Conservation (phyloP, 2,888 invertebrate species). For the Apodemia hepburni region DNA sequence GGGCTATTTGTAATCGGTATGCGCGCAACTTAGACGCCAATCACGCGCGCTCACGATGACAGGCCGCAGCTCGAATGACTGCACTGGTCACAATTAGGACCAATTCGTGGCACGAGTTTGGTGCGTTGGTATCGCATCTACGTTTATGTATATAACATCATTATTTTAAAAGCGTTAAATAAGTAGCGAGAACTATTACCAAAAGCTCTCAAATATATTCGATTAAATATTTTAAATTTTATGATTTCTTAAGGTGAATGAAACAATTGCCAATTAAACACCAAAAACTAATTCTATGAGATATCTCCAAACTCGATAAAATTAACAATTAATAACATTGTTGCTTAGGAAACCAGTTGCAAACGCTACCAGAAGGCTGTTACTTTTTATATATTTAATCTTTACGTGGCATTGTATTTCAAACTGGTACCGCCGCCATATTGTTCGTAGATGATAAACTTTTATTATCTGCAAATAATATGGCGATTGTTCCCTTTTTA, state of each 20-base stretch:
- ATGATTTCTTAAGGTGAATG: slow-evolving; percentile 4
- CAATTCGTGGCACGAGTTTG: too few species aligned
- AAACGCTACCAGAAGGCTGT: background rate
- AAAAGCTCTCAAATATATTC: too few species aligned
- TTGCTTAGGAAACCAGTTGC: background rate
- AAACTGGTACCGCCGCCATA: background rate
- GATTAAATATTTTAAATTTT: background rate
- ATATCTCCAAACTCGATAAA: background rate
- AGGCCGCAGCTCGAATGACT: too few species aligned
- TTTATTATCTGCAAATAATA: background rate
- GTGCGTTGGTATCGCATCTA: too few species aligned
- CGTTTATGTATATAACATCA: too few species aligned
- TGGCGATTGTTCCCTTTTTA: background rate
- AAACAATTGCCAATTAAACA: slow-evolving; percentile 5
- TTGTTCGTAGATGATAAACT: background rate
- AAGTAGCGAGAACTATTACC: too few species aligned
- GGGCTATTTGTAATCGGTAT: too few species aligned
- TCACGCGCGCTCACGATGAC: too few species aligned
- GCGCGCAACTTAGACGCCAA: too few species aligned
- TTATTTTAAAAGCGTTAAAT: too few species aligned
- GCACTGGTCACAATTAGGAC: too few species aligned
- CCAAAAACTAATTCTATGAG: slow-evolving; percentile 7
- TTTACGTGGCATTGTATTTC: background rate
- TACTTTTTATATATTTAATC: slow-evolving; percentile 1
- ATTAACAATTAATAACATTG: slow-evolving; percentile 7